phyloP scores from a whole-genome alignment of 1,140 invertebrate genomes.

The Bemisia tabaci region DNA sequence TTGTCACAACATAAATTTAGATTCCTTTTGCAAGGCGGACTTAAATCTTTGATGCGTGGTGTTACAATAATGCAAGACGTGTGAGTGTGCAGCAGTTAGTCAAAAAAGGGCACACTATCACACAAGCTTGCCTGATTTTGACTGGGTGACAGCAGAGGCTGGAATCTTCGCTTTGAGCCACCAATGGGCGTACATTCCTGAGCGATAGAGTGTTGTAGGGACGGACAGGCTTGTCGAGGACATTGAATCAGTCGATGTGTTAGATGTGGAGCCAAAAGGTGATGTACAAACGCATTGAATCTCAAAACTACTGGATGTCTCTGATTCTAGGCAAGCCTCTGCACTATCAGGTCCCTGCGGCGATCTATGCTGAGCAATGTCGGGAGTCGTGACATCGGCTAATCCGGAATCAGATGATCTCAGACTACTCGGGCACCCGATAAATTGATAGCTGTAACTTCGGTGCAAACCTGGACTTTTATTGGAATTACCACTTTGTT shows the following conservation, averaged over 20 bases:
- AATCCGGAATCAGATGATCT: constrained; percentile 67
- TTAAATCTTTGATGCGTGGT: no score
- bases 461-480: not conserved
- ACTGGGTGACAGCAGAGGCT: constrained; percentile 24
- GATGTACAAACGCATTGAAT: constrained; percentile 55
- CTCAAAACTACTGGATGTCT: constrained; percentile 42
- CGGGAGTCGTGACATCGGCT: constrained; percentile 57
- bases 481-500: not conserved
- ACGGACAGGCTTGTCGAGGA: constrained; percentile 27
- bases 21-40: no score
- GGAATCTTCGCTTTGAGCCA: constrained; percentile 77
- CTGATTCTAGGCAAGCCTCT: constrained; percentile 28
- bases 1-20: no score
- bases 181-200: constrained; percentile 78
- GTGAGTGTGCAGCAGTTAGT: not conserved
- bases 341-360: constrained; percentile 10
- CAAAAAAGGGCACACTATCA: not conserved
- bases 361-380: constrained; percentile 26
- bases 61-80: not conserved
- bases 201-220: constrained; percentile 42
- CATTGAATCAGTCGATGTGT: constrained; percentile 38
- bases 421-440: constrained; percentile 25
- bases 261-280: constrained; percentile 51
- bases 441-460: not conserved
- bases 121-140: not conserved